Evolutionary conservation across 2,888 invertebrate species (phyloP).

Genomic region (Drosophila eohydei): DNA sequence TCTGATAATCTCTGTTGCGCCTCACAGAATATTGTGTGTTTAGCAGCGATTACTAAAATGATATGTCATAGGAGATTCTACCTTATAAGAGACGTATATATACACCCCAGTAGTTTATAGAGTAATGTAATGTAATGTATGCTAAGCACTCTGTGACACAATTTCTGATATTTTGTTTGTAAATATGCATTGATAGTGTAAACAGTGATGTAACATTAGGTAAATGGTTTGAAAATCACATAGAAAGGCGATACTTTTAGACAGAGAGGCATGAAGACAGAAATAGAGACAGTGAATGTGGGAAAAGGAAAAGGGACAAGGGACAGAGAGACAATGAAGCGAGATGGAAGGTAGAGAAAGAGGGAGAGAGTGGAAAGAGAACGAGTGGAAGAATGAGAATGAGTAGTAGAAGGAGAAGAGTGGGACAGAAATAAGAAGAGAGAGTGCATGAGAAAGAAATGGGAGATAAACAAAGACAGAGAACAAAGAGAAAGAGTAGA

Average conservation of each 20-base stretch:
- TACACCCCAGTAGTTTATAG: not conserved
- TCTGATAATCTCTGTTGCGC: slow-evolving; percentile 13
- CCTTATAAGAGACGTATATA: not conserved
- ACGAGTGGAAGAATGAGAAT: too few species aligned
- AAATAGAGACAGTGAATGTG: not conserved
- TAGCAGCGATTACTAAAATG: not conserved
- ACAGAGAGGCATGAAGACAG: not conserved
- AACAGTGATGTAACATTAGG: not conserved
- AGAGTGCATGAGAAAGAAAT: not conserved
- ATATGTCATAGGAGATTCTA: not conserved
- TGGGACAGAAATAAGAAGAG: not conserved
- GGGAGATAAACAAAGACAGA: not conserved
- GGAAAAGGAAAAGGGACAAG: not conserved
- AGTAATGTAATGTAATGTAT: not conserved
- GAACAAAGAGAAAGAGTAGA: too few species aligned
- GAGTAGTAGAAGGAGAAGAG: not conserved
- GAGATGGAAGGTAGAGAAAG: not conserved
- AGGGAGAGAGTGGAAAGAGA: too few species aligned
- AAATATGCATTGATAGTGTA: not conserved
- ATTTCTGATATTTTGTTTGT: not conserved
- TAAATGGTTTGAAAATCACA: slow-evolving; percentile 4
- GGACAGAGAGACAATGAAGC: not conserved
- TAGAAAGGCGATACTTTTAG: not conserved
- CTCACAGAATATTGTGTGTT: not conserved
- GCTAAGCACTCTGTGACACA: not conserved